Base-by-base conservation (phyloP, 1,140 invertebrate species). In the Drosophila kikkawai region DNA sequence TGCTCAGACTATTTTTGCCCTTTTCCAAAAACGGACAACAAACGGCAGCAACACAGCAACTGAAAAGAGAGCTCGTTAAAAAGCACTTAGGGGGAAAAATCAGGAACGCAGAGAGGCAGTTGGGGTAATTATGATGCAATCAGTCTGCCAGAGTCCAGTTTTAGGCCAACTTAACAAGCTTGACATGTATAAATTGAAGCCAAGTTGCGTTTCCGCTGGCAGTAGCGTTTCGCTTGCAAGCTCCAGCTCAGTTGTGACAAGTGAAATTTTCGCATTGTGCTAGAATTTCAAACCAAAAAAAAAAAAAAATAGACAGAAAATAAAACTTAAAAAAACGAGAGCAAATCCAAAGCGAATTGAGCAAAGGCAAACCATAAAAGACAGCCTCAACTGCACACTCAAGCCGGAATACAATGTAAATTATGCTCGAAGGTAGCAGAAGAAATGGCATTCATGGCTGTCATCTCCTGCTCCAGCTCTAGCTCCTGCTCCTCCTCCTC, bases 41-140 rank as follows among this genome's bases (percentile, higher is more conserved):
- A 69, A 55, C 55, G 45, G 42, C 36, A 53, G 45, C 51, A 42
- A 48, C 50, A 53, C 50, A 53, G 59, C 50, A 70, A 50, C 57
- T 48, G 56, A 65, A 74, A n/a, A 65, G 68, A 65, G 41, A 86
- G 83, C 83, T 87, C 83, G 83, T 87, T 87, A 87, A 87, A 88
- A 88, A 88, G 77, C 84, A 88, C 84, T 87, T 87, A 87, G 83
- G 80, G 58, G 37, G 26, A 22, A 19, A 55, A 59, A 50, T 55
- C 60, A 55, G 67, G 42, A 42, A 57, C 44, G 69, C 19, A 56
- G 32, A 22, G 39, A 37, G 44, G 47, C 78, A 59, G 78, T 75
- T 66, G 66, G 69, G 71, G 84, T 87, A 88, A 87, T 87, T 87
- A 87, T 88, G 83, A 87, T 88, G 83, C 83, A 88, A 87, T 88